Evolutionary conservation across 2,888 invertebrate species (phyloP).

Genomic region (Pseudococcus jackbeardsleyi): DNA sequence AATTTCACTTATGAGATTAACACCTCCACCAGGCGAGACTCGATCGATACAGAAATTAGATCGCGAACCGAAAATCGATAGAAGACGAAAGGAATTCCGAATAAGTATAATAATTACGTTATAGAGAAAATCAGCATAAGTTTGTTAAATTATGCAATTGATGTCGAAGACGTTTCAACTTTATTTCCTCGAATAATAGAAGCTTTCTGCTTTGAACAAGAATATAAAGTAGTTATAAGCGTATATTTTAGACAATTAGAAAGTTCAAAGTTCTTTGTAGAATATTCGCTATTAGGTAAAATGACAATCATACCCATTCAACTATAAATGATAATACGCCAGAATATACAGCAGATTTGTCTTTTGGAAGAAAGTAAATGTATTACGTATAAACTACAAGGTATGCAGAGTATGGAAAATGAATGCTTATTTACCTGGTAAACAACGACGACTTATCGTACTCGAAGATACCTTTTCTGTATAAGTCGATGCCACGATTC

Average conservation of each 20-base stretch:
- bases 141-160: not conserved
- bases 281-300: constrained; percentile 14
- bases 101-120: not conserved
- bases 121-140: not conserved
- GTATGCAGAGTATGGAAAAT: not conserved
- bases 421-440: constrained; percentile 33
- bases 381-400: not conserved
- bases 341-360: constrained; percentile 10
- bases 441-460: constrained; percentile 30
- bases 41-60: not conserved
- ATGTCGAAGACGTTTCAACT: not conserved
- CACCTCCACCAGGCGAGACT: not conserved
- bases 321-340: constrained; percentile 21
- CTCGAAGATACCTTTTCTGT: constrained; percentile 44
- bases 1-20: not conserved
- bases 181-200: not conserved
- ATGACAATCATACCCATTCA: constrained; percentile 13
- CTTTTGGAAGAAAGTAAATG: not conserved
- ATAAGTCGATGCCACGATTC: constrained; percentile 52
- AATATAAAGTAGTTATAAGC: constrained; percentile 37
- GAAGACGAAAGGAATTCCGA: not conserved
- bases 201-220: constrained; percentile 7
- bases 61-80: constrained; percentile 35
- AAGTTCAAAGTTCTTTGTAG: constrained; percentile 27
- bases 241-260: constrained; percentile 33